Conservation (phyloP, 2,113 vertebrate species). For the Dendropsophus ebraccatus region DNA sequence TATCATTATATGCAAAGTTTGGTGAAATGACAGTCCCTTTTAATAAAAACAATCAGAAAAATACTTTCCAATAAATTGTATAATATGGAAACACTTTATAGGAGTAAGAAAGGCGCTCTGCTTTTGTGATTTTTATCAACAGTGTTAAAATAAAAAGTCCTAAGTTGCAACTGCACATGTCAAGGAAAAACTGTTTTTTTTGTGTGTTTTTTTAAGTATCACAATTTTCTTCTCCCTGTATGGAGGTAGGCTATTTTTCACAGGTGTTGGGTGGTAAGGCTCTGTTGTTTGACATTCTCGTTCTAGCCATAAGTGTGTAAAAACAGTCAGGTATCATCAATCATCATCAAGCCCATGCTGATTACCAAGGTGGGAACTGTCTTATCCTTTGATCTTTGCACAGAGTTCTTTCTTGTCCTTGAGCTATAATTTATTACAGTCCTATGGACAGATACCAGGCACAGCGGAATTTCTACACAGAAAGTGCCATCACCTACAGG, state of each 20-base stretch:
- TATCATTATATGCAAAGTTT: no score
- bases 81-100: no score
- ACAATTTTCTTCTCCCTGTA: no score
- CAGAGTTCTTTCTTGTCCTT: constrained; percentile 37
- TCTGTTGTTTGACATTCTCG: constrained; percentile 33
- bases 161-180: no score
- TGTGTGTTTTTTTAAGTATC: no score
- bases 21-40: no score
- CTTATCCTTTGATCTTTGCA: constrained; percentile 31
- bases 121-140: no score
- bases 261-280: constrained; percentile 4
- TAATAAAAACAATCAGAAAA: no score
- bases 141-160: no score
- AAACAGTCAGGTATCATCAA: constrained; percentile 43
- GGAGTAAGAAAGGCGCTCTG: no score
- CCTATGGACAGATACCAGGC: background rate
- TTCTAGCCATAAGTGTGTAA: constrained; percentile 9
- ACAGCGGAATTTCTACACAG: background rate
- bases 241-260: constrained; percentile 22
- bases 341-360: constrained; percentile 44
- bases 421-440: constrained; percentile 31
- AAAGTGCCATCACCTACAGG: constrained; percentile 14
- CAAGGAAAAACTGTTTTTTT: background rate
- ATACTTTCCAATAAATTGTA: no score
- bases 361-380: constrained; percentile 26